Percentiles rank a stretch among this genome's conserved stretches.
phyloP scores from a whole-genome alignment of 2,113 vertebrate genomes.

The Hippocampus abdominalis region DNA sequence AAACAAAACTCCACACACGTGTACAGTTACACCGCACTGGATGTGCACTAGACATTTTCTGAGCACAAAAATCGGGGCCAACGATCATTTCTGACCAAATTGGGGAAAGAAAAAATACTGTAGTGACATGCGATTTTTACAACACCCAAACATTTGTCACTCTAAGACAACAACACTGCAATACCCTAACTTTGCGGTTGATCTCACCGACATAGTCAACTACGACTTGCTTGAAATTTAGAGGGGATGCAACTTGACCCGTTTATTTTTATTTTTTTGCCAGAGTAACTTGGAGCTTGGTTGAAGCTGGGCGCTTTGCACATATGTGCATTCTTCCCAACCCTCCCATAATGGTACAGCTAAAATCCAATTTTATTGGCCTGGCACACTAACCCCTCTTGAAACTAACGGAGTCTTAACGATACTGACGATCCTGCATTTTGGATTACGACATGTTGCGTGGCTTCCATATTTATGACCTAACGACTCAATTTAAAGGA shows the following conservation, averaged over 20 bases:
- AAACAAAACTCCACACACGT: too few species aligned
- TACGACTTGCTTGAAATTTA: too few species aligned
- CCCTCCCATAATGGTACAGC: constrained; percentile 23
- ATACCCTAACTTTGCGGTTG: too few species aligned
- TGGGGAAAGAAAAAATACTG: too few species aligned
- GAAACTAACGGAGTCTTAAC: constrained; percentile 34
- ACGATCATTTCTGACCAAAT: too few species aligned
- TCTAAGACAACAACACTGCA: too few species aligned
- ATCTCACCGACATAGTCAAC: too few species aligned
- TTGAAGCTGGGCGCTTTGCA: neutral
- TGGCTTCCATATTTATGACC: constrained; percentile 36
- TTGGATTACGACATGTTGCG: neutral
- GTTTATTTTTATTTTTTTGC: neutral
- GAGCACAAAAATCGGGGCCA: too few species aligned
- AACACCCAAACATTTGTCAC: too few species aligned
- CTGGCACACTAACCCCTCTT: constrained; percentile 16
- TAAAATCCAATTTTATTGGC: constrained; percentile 20
- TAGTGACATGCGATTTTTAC: too few species aligned
- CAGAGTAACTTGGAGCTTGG: neutral
- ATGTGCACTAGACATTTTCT: too few species aligned
- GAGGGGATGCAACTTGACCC: neutral
- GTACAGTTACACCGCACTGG: too few species aligned
- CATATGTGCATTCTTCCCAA: neutral
- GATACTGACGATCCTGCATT: constrained; percentile 7
- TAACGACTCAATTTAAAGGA: constrained; percentile 27